Conservation (phyloP, 1,140 invertebrate species). For the Stratiolaelaps scimitus region DNA sequence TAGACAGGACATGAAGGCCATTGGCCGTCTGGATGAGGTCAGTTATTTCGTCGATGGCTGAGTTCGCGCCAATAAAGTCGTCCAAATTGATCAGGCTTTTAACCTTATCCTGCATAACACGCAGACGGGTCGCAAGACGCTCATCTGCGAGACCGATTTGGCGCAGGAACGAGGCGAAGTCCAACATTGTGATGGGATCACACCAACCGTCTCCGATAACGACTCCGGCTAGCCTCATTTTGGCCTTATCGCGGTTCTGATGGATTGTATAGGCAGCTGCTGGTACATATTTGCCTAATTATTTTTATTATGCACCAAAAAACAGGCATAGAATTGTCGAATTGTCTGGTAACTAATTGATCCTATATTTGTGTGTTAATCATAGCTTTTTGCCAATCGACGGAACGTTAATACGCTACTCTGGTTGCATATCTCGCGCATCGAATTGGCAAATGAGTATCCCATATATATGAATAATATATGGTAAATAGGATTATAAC, state of each 20-base stretch:
- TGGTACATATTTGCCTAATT: too few relatives aligned
- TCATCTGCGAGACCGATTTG: slow-evolving; percentile 59
- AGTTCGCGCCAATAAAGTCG: slow-evolving; percentile 41
- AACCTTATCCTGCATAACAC: slow-evolving; percentile 47
- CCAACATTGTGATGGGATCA: slow-evolving; percentile 62
- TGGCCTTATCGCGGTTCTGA: slow-evolving; percentile 41
- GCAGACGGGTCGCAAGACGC: slow-evolving; percentile 47
- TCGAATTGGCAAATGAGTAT: too few relatives aligned
- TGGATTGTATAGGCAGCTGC: slow-evolving; percentile 70
- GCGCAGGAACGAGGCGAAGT: slow-evolving; percentile 65
- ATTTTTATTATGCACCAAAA: too few relatives aligned
- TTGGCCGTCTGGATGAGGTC: slow-evolving; percentile 60
- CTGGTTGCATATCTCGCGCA: too few relatives aligned
- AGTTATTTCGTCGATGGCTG: too few relatives aligned
- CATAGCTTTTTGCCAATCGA: too few relatives aligned
- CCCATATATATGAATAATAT: too few relatives aligned
- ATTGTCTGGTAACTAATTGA: too few relatives aligned
- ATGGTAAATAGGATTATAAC: too few relatives aligned
- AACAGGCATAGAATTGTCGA: too few relatives aligned
- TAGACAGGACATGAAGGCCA: slow-evolving; percentile 63
- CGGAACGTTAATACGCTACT: too few relatives aligned
- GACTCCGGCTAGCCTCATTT: slow-evolving; percentile 46
- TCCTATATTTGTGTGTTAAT: too few relatives aligned
- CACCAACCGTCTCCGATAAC: slow-evolving; percentile 72
- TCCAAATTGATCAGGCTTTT: slow-evolving; percentile 27